These are phyloP conservation scores for Polymixis flavicincta DNA, from an alignment of 2,888 invertebrate species.

Conservation along the genomic window DNA sequence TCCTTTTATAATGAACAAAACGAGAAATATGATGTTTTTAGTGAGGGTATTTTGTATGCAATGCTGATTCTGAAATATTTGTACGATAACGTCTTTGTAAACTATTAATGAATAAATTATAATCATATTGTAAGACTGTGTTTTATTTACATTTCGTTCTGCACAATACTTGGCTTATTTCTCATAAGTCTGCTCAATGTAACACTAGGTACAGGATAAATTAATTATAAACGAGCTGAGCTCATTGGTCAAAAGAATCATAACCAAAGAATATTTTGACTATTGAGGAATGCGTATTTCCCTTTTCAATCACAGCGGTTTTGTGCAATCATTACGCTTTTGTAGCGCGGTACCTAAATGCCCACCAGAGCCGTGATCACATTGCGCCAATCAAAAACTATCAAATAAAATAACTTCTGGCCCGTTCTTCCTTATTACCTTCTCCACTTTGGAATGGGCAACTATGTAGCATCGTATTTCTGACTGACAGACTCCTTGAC, in stretches of 20 bases:
- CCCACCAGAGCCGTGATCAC: neutral
- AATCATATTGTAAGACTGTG: conserved; percentile 86
- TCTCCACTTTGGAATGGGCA: too few relatives aligned
- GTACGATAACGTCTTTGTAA: conserved; percentile 90
- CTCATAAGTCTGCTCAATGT: neutral
- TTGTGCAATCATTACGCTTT: neutral
- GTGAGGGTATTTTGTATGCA: conserved; percentile 67
- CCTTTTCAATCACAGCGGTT: neutral
- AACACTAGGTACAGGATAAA: neutral
- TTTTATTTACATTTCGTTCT: conserved; percentile 75
- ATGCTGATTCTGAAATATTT: conserved; percentile 84
- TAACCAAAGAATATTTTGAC: neutral
- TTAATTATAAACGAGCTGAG: neutral
- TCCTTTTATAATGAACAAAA: conserved; percentile 77
- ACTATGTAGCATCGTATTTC: too few relatives aligned
- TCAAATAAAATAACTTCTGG: too few relatives aligned
- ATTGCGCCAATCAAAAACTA: neutral
- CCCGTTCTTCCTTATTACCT: too few relatives aligned
- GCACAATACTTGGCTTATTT: neutral
- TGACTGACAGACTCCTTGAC: too few relatives aligned
- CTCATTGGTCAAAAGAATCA: neutral
- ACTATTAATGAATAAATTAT: conserved; percentile 91
- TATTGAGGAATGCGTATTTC: neutral
- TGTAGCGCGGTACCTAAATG: neutral
- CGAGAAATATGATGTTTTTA: conserved; percentile 60